A percentile compares a stretch with the other conserved stretches of the same genome.
phyloP scores from a whole-genome alignment of 2,113 vertebrate genomes.

The Siniperca knerii region DNA sequence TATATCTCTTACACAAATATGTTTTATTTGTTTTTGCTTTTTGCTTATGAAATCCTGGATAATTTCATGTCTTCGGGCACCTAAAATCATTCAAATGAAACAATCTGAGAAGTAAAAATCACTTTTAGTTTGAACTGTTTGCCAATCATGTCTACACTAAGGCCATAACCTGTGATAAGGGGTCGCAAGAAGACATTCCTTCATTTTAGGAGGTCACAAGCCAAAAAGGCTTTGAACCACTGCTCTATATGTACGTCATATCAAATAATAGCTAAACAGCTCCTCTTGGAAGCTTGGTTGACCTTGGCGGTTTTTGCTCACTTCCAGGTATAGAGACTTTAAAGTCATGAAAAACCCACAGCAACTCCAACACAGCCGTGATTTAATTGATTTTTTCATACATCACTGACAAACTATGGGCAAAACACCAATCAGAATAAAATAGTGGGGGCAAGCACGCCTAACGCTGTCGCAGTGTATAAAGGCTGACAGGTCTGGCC shows the following conservation, averaged over 20 bases:
- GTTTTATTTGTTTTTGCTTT: not conserved
- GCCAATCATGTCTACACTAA: too few relatives aligned
- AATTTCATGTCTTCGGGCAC: not conserved
- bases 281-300: slow-evolving; percentile 40
- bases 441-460: slow-evolving; percentile 78
- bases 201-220: not conserved
- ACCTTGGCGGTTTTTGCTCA: slow-evolving; percentile 77
- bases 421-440: slow-evolving; percentile 69
- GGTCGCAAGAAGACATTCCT: too few relatives aligned
- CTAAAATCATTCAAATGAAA: not conserved
- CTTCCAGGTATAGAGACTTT: slow-evolving; percentile 42
- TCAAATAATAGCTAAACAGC: not conserved
- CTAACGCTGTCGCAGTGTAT: slow-evolving; percentile 71
- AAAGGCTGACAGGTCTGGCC: slow-evolving; percentile 72
- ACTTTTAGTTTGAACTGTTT: not conserved
- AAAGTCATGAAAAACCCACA: slow-evolving; percentile 77
- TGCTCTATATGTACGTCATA: not conserved
- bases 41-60: not conserved
- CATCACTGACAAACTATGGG: slow-evolving; percentile 90
- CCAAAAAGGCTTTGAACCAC: not conserved
- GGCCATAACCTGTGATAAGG: not conserved
- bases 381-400: slow-evolving; percentile 95
- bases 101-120: not conserved
- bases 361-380: slow-evolving; percentile 80
- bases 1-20: not conserved